A percentile compares a stretch with the other conserved stretches of the same genome.
phyloP scores from a whole-genome alignment of 2,888 invertebrate species.

The Luperina nickerlii region DNA sequence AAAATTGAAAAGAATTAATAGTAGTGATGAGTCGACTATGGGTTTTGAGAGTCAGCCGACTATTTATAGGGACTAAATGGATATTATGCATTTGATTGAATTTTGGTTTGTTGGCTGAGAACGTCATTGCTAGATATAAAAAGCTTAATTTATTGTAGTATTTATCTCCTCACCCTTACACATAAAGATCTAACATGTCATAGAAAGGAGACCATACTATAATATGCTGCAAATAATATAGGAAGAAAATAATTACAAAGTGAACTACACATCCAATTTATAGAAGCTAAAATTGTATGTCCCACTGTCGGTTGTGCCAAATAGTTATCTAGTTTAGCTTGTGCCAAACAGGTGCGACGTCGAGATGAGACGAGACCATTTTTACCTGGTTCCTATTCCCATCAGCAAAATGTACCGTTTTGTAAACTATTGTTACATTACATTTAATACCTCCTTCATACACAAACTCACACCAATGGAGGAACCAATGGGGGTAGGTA shows the following conservation, averaged over 20 bases:
- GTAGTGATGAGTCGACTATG: too few species aligned
- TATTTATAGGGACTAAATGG: too few species aligned
- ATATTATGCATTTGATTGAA: too few species aligned
- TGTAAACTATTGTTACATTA: too few species aligned
- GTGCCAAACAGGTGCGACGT: slow-evolving; percentile 35
- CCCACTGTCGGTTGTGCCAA: slow-evolving; percentile 21
- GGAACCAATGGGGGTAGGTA: background rate
- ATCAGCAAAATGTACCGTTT: background rate
- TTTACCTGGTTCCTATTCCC: too few species aligned
- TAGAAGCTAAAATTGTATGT: slow-evolving; percentile 14
- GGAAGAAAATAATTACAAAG: background rate
- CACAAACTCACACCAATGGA: too few species aligned
- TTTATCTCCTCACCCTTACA: too few species aligned
- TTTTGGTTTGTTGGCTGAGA: too few species aligned
- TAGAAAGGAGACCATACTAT: background rate
- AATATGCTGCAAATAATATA: background rate
- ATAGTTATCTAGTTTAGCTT: slow-evolving; percentile 7
- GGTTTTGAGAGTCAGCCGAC: too few species aligned
- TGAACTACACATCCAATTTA: background rate
- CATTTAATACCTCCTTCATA: background rate
- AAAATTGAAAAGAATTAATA: too few species aligned
- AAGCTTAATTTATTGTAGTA: too few species aligned
- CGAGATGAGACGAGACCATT: background rate
- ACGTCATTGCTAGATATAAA: too few species aligned
- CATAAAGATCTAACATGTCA: background rate